A percentile compares a stretch with the other conserved stretches of the same genome.
Conservation (phyloP, 2,797 vertebrate species). For the Gymnoscopelus microlampas region DNA sequence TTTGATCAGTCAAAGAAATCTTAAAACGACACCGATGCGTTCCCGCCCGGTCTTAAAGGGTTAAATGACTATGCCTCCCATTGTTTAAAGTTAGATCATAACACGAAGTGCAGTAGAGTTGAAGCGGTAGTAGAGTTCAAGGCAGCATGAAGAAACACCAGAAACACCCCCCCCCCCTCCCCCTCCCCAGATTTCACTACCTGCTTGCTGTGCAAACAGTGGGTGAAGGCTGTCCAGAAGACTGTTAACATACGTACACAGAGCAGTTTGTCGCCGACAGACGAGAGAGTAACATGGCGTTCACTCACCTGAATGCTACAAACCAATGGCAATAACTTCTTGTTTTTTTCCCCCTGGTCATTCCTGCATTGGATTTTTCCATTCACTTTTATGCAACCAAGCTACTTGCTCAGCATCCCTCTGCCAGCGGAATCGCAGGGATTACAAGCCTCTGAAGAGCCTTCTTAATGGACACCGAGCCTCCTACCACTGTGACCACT, state of each 20-base stretch:
- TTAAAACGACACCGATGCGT: too few relatives aligned
- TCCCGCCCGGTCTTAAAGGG: background rate
- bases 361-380: conserved; percentile 1
- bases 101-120: background rate
- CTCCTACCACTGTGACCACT: conserved; percentile 48
- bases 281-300: conserved; percentile 4
- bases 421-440: conserved; percentile 21
- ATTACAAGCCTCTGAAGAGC: conserved; percentile 40
- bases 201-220: conserved; percentile 69
- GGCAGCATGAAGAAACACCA: conserved; percentile 42
- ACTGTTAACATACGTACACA: conserved; percentile 13
- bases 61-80: conserved; percentile 2
- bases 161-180: conserved; percentile 32
- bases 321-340: conserved; percentile 1
- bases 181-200: conserved; percentile 46
- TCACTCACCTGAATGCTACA: conserved; percentile 9
- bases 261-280: conserved; percentile 26
- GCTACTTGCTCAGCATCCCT: background rate
- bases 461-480: conserved; percentile 51
- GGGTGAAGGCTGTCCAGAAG: conserved; percentile 30
- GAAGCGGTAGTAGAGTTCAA: conserved; percentile 17
- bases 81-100: conserved; percentile 16
- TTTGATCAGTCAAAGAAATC: too few relatives aligned
- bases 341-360: conserved; percentile 15
- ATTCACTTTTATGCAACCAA: background rate